phyloP scores from a whole-genome alignment of 2,113 vertebrate species.

The Microtus ochrogaster region DNA sequence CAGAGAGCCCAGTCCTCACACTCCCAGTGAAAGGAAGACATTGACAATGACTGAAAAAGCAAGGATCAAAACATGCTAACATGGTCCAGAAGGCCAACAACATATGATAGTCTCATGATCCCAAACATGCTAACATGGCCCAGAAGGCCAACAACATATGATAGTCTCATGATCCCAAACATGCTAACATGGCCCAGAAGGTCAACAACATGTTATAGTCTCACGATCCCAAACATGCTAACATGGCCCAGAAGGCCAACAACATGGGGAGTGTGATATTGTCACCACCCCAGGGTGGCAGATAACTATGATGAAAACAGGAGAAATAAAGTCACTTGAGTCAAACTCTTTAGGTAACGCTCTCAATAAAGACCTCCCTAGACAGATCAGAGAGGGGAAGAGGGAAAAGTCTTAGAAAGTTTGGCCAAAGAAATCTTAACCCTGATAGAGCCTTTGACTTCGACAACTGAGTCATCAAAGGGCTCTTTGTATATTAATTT shows the following conservation, averaged over 20 bases:
- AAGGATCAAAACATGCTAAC: not conserved
- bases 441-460: slow-evolving; percentile 71
- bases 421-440: slow-evolving; percentile 76
- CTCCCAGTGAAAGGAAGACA: slow-evolving; percentile 64
- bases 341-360: slow-evolving; percentile 37
- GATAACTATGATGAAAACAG: not conserved
- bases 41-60: not conserved
- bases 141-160: no score
- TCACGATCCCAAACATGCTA: no score
- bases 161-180: no score
- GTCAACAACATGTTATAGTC: no score
- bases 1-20: not conserved
- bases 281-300: not conserved
- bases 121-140: no score
- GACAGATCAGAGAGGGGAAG: slow-evolving; percentile 61
- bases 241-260: no score
- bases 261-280: no score
- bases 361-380: slow-evolving; percentile 68
- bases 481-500: slow-evolving; percentile 63
- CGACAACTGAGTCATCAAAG: slow-evolving; percentile 70
- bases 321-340: not conserved
- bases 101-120: not conserved
- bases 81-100: slow-evolving; percentile 52
- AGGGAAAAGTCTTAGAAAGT: slow-evolving; percentile 30
- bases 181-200: no score